Evolutionary conservation across 2,888 invertebrate genomes (phyloP).

Genomic region (Polymixis lichenea): DNA sequence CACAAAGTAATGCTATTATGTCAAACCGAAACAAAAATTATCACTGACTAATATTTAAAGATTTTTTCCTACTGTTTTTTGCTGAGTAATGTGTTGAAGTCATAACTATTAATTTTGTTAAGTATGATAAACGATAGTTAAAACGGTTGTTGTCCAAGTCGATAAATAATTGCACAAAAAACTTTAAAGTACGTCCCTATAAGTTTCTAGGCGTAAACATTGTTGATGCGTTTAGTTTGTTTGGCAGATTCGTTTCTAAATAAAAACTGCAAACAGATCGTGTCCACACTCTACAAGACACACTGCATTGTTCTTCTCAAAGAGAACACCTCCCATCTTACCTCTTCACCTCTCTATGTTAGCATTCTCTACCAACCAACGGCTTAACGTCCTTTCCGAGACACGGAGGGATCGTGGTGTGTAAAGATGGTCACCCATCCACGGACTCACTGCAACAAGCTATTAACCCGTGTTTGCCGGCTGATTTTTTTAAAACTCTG

Average conservation of each 20-base stretch:
- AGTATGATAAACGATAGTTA: slow-evolving; percentile 20
- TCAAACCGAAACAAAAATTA: slow-evolving; percentile 29
- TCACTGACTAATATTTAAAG: not conserved
- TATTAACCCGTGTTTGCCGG: too few species aligned
- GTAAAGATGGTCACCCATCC: too few species aligned
- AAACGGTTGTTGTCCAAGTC: not conserved
- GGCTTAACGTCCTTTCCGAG: too few species aligned
- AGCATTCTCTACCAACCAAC: too few species aligned
- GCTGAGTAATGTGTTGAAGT: not conserved
- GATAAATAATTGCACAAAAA: slow-evolving; percentile 23
- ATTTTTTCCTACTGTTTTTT: slow-evolving; percentile 23
- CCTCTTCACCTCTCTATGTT: too few species aligned
- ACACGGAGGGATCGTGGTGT: too few species aligned
- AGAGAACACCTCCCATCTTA: too few species aligned
- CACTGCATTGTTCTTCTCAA: too few species aligned
- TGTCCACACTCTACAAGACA: too few species aligned
- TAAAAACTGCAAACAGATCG: not conserved
- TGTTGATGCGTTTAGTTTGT: not conserved
- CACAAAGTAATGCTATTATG: slow-evolving; percentile 31
- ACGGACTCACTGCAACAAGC: too few species aligned
- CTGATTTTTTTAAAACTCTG: too few species aligned
- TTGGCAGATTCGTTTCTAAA: not conserved
- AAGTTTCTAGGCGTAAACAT: not conserved
- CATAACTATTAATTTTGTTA: slow-evolving; percentile 22
- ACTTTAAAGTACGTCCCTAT: not conserved